Percentiles rank a stretch among this genome's conserved stretches.
phyloP scores from a whole-genome alignment of 2,888 invertebrate genomes.

The Lymantria monacha region DNA sequence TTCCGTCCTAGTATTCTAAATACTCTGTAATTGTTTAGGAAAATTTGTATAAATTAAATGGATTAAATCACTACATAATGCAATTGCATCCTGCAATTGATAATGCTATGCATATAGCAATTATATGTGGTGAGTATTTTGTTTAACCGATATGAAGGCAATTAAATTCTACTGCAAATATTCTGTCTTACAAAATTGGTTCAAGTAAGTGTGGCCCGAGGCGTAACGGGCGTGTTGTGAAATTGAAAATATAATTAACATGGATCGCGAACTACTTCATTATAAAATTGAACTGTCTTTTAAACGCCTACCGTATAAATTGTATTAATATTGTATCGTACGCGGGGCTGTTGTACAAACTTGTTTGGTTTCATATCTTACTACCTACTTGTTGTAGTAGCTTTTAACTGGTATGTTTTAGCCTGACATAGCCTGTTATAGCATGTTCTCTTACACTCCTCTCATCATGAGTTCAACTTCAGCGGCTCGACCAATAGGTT shows the following conservation, averaged over 20 bases:
- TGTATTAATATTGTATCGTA: conserved; percentile 31
- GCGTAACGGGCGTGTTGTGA: conserved; percentile 54
- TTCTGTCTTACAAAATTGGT: conserved; percentile 47
- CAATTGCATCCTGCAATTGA: conserved; percentile 2
- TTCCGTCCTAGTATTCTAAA: too few species aligned
- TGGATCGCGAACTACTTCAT: conserved; percentile 58
- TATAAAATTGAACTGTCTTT: conserved; percentile 65
- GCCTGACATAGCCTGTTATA: too few species aligned
- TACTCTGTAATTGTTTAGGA: too few species aligned
- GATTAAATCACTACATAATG: not conserved
- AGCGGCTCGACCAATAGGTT: too few species aligned
- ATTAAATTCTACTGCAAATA: conserved; percentile 44
- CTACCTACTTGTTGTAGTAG: too few species aligned
- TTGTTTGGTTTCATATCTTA: conserved; percentile 18
- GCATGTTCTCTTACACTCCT: too few species aligned
- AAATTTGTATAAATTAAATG: too few species aligned
- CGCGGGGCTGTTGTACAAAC: conserved; percentile 20
- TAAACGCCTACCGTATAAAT: conserved; percentile 56
- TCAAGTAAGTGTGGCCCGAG: conserved; percentile 45
- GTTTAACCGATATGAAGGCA: conserved; percentile 21
- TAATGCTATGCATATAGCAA: conserved; percentile 1
- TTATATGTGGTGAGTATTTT: conserved; percentile 27
- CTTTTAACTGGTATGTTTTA: too few species aligned
- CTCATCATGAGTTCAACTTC: too few species aligned
- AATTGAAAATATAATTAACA: conserved; percentile 74